Percentiles rank a stretch among this genome's conserved stretches.
Evolutionary conservation across 2,888 invertebrate genomes (phyloP).

Genomic region (Rhingia rostrata): DNA sequence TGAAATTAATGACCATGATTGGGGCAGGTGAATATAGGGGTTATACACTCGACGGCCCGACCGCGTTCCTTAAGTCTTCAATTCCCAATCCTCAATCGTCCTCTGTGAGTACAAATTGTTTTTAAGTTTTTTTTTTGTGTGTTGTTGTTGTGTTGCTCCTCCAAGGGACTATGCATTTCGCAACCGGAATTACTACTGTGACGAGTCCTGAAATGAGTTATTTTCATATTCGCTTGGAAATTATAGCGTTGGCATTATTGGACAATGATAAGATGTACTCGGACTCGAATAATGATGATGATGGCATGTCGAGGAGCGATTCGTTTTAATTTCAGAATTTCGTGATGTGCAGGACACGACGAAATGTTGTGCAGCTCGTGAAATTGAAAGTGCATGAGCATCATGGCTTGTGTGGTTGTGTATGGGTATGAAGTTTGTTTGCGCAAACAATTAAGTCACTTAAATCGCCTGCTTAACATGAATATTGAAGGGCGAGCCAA

Average conservation of each 20-base stretch:
- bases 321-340: slow-evolving; percentile 31
- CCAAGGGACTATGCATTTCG: not conserved
- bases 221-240: slow-evolving; percentile 41
- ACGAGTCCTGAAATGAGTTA: slow-evolving; percentile 53
- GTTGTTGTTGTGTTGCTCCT: not conserved
- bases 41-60: slow-evolving; percentile 22
- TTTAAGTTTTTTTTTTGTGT: slow-evolving; percentile 15
- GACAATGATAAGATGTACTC: slow-evolving; percentile 45
- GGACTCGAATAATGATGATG: slow-evolving; percentile 17
- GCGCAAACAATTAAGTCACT: slow-evolving; percentile 36
- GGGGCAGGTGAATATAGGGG: slow-evolving; percentile 65
- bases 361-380: not conserved
- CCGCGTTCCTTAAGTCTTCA: slow-evolving; percentile 28
- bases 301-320: slow-evolving; percentile 50
- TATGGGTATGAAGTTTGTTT: slow-evolving; percentile 26
- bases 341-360: slow-evolving; percentile 18
- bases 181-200: slow-evolving; percentile 52
- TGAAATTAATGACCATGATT: slow-evolving; percentile 70
- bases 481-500: no score
- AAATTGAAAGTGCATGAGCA: slow-evolving; percentile 42
- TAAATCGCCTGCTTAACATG: not conserved
- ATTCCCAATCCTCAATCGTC: no score
- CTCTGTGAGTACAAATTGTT: slow-evolving; percentile 34
- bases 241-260: slow-evolving; percentile 56
- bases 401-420: not conserved